Evolutionary conservation across 2,888 invertebrate species (phyloP), one percentile per base, ranked within the genome.

Genomic region (Beris morrisii): DNA sequence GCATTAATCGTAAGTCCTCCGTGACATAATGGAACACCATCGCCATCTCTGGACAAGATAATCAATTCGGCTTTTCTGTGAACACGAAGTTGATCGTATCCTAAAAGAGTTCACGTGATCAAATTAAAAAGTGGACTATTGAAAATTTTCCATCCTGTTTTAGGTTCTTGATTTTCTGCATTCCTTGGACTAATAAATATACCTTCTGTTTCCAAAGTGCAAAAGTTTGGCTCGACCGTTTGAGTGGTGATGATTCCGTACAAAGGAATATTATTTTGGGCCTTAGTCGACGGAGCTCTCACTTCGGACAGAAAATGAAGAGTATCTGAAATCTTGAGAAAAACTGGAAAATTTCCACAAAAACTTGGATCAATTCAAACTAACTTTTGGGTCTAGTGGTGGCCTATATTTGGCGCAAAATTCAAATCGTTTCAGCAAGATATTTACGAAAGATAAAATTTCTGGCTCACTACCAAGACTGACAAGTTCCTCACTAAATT

Each of bases 381-480:
- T 54, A 52, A 79, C 79, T 73, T 78, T 79, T 7, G 77, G 75
- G 72, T 81, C 81, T 71, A 71, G 76, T 0, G 85, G 80, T 6
- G 82, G 76, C 70, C 82, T 83, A 43, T 84, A 81, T 72, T 85
- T 85, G 15, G 84, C 82, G 76, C 81, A 88, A 69, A 82, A 82
- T 73, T 89, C 88, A 70, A 91, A 81, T 55, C 90, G 85, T 6
- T 85, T 85, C 4, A 90, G 78, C 4, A 90, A 84, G 0, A 88
- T 83, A 22, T 84, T 84, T 64, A 87, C 84, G 65, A 90, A 85
- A 13, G 87, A 87, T 1, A 92, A 82, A 38, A 91, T 83, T 80
- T 92, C 91, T 15, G 88, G 86, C 72, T 89, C 88, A 1, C 86
- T 86, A 0, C 88, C 89, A 72, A 86, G 85, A 0, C 84, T 79